Base-by-base conservation (phyloP, 2,797 vertebrate genomes). In the Loriculus beryllinus region DNA sequence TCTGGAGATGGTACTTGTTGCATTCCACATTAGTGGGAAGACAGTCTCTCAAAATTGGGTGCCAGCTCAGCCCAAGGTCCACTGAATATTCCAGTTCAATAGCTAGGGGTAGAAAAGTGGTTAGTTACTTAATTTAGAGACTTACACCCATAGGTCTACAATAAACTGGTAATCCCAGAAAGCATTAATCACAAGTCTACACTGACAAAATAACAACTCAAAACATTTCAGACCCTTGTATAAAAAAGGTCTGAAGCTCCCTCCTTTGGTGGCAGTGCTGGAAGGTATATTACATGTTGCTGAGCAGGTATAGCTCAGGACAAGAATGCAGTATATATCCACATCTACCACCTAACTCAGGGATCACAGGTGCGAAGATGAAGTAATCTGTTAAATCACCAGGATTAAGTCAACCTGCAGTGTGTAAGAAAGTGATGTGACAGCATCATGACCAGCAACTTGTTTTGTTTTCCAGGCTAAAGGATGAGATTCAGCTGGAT, bases 41-140 rank as follows among this genome's bases (percentile, higher is more conserved):
- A 95, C 99, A 99, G 92, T 99, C 99, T 96, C 98, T 98, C 92
- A 99, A 96, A 93, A 99, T 93, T 0, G 99, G 98, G 86, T 99
- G 98, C 99, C 99, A 99, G 0, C 97, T 98, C 90, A 99, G 95
- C 59, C 99, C 99, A 51, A 99, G 98, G 91, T 99, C 99, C 96
- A 99, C 97, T 8, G 99, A 99, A 96, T 98, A 99, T 95, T 99
- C 99, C 95, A 99, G 91, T 93, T 99, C 99, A 92, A 99, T 98
- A 37, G 99, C 99, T 99, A 96, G 79, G 95, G 76, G 19, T 60
- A 82, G 65, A 96, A 94, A 93, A 21, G 70, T 29, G 6, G 17
- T 78, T 67, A n/a, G 35, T 83, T 88, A 82, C 25, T 68, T 64
- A 56, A 74, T 70, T 81, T 47, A 56, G 57, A 94, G 48, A 60